phyloP scores from a whole-genome alignment of 2,113 vertebrate species.

The Saiga tatarica region DNA sequence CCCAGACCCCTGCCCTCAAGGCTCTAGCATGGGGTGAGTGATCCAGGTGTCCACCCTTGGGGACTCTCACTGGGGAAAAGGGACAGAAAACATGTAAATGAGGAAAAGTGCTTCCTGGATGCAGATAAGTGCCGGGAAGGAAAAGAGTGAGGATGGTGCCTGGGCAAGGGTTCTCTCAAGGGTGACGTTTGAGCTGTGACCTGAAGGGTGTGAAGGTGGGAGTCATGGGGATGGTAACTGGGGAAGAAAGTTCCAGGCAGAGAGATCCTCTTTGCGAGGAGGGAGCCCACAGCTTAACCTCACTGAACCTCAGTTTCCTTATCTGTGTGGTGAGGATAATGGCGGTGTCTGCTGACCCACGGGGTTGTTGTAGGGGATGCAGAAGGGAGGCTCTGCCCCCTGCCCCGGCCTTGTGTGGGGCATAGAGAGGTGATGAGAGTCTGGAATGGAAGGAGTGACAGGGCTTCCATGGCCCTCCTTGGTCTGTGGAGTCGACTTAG shows the following conservation, averaged over 20 bases:
- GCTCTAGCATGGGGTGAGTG: not conserved
- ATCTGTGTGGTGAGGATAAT: not conserved
- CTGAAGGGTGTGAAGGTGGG: not conserved
- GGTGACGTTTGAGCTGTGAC: not conserved
- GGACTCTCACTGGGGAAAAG: not conserved
- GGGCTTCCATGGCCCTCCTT: not conserved
- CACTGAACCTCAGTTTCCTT: not conserved
- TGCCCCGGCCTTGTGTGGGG: not conserved
- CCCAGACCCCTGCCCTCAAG: not conserved
- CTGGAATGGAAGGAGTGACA: not conserved
- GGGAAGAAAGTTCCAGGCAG: not conserved
- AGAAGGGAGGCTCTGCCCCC: not conserved
- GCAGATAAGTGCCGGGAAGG: not conserved
- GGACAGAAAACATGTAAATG: not conserved
- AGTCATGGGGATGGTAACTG: not conserved
- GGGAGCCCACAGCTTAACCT: not conserved
- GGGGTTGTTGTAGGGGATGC: not conserved
- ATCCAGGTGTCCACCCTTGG: not conserved
- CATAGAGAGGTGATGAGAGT: not conserved
- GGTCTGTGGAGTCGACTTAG: not conserved
- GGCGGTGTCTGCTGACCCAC: rapidly evolving
- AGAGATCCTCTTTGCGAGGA: not conserved
- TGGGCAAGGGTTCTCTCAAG: not conserved
- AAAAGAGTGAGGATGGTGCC: not conserved
- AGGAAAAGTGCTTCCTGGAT: not conserved